These are phyloP conservation scores for Limanda limanda DNA, from an alignment of 2,113 vertebrate genomes.

Conservation along the genomic window DNA sequence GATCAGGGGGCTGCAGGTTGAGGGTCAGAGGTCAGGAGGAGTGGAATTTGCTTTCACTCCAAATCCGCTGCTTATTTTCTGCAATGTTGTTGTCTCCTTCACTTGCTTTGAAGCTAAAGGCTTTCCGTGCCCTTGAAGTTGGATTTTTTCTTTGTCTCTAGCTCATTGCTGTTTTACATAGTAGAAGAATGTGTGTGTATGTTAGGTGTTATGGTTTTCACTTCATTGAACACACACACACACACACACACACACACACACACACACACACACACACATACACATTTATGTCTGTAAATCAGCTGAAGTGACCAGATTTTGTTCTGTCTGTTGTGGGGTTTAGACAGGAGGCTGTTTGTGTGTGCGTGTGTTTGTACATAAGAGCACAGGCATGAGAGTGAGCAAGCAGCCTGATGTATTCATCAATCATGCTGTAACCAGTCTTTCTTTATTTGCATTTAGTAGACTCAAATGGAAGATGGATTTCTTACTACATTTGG, in stretches of 20 bases:
- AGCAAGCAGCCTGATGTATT: conserved; percentile 14
- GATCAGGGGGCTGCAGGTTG: not conserved
- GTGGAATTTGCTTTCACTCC: conserved; percentile 11
- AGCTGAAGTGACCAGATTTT: too few species aligned
- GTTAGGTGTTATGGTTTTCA: conserved; percentile 10
- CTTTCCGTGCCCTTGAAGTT: conserved; percentile 28
- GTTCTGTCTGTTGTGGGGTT: too few species aligned
- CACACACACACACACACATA: too few species aligned
- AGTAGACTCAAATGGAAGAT: conserved; percentile 38
- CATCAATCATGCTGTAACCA: conserved; percentile 41
- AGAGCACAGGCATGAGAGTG: not conserved
- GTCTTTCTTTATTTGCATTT: conserved; percentile 57
- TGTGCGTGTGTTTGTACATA: not conserved
- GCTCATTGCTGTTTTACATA: conserved; percentile 4
- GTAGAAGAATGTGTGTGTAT: conserved; percentile 1
- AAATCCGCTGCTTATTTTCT: conserved; percentile 7
- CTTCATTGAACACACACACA: too few species aligned
- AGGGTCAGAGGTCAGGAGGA: conserved; percentile 10
- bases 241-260: too few species aligned
- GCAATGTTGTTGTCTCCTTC: conserved; percentile 1
- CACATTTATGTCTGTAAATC: too few species aligned
- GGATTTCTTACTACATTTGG: not conserved
- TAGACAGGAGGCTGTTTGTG: not conserved
- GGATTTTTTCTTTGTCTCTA: not conserved
- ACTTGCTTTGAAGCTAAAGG: too few species aligned